Evolutionary conservation across 53 echinoderm and acorn worm genomes (phyloP).

Genomic region (Paracentrotus lividus): DNA sequence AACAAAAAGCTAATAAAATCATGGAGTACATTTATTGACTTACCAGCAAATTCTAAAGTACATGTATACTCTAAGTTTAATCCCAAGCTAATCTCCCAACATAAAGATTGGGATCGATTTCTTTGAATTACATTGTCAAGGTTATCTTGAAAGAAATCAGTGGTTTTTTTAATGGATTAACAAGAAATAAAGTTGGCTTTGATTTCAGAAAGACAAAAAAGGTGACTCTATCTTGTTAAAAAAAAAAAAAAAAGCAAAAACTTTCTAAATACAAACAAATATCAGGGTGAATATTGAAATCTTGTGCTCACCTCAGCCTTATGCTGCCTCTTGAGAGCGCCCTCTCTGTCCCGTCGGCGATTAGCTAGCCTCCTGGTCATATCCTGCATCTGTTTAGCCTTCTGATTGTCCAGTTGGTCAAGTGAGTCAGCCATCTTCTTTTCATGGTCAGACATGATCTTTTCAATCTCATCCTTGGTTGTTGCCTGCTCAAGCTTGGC

Average conservation of each 20-base stretch:
- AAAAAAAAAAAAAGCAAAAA: no score
- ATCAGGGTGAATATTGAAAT: neutral
- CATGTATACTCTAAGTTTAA: no score
- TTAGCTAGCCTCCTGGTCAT: conserved; percentile 80
- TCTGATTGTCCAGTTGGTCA: conserved; percentile 81
- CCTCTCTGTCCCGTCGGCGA: conserved; percentile 78
- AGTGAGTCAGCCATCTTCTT: conserved; percentile 80
- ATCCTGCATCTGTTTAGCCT: conserved; percentile 81
- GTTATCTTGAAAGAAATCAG: no score
- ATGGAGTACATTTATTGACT: no score
- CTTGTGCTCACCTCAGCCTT: conserved; percentile 78
- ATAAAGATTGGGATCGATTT: neutral
- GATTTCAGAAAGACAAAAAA: no score
- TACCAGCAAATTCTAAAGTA: no score
- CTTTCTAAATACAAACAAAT: no score
- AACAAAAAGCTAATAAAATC: no score
- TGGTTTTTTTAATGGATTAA: no score
- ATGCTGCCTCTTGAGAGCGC: conserved; percentile 82
- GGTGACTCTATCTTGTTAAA: no score
- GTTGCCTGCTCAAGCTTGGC: conserved; percentile 85
- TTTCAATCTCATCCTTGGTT: conserved; percentile 81
- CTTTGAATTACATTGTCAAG: neutral
- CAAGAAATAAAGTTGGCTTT: no score
- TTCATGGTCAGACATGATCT: conserved; percentile 88
- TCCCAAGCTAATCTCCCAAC: no score